Conservation (phyloP, 2,888 invertebrate genomes). For the Elmis aenea region DNA sequence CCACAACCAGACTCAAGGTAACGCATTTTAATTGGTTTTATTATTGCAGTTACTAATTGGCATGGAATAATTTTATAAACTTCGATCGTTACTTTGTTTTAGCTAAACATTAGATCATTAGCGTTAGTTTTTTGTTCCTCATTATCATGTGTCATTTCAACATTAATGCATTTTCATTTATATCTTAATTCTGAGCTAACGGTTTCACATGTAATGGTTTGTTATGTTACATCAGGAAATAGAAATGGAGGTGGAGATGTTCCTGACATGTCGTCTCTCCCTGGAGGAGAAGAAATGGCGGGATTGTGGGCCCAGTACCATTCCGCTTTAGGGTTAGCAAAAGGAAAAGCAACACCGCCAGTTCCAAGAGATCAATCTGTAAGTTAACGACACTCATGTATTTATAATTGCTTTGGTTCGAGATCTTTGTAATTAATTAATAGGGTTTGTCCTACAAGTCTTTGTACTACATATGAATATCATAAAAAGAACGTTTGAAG, state of each 20-base stretch:
- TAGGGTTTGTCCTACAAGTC: too few species aligned
- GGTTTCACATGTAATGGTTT: too few species aligned
- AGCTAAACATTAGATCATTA: neutral
- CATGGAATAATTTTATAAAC: too few species aligned
- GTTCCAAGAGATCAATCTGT: conserved; percentile 62
- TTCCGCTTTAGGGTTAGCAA: conserved; percentile 69
- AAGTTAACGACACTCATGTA: conserved; percentile 45
- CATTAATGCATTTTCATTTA: neutral
- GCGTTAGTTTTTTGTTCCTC: conserved; percentile 3
- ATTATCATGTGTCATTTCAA: neutral
- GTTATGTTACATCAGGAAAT: too few species aligned
- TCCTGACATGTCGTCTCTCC: conserved; percentile 48
- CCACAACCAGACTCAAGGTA: conserved; percentile 72
- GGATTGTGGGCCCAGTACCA: conserved; percentile 85
- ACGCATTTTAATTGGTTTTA: conserved; percentile 28
- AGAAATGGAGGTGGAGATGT: conserved; percentile 45
- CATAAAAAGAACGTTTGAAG: too few species aligned
- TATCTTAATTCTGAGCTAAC: neutral
- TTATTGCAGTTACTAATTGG: too few species aligned
- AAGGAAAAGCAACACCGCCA: conserved; percentile 51
- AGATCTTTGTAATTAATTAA: too few species aligned
- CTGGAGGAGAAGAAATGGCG: conserved; percentile 66
- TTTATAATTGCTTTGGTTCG: too few species aligned
- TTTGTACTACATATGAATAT: too few species aligned
- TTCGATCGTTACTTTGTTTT: conserved; percentile 3